Conservation (phyloP, 1,140 invertebrate species). For the Andricus grossulariae region DNA sequence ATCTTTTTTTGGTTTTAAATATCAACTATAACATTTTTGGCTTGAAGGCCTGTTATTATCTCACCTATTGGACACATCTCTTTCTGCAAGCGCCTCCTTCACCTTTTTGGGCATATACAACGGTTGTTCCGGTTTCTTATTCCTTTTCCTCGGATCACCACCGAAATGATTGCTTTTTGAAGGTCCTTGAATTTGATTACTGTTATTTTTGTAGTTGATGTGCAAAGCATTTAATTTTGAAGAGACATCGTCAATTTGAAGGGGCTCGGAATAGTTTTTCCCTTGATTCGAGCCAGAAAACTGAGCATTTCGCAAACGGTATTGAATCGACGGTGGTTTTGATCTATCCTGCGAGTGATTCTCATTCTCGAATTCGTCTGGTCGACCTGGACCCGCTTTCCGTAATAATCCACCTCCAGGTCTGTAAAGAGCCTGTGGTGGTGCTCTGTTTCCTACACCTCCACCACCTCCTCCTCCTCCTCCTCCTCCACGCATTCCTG, state of each 20-base stretch:
- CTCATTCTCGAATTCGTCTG: slow-evolving; percentile 74
- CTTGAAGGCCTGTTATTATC: too few relatives aligned
- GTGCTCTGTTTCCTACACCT: slow-evolving; percentile 65
- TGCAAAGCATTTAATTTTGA: slow-evolving; percentile 65
- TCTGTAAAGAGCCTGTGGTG: slow-evolving; percentile 77
- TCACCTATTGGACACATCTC: slow-evolving; percentile 65
- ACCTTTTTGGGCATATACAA: slow-evolving; percentile 77
- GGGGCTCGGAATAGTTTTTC: slow-evolving; percentile 48
- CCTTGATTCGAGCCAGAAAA: slow-evolving; percentile 50
- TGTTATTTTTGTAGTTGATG: slow-evolving; percentile 62
- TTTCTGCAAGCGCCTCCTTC: slow-evolving; percentile 74
- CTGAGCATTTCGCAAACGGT: slow-evolving; percentile 63
- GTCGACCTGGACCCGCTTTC: slow-evolving; percentile 75
- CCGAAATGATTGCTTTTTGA: slow-evolving; percentile 60
- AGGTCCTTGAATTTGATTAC: slow-evolving; percentile 54
- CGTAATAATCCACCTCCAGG: slow-evolving; percentile 80
- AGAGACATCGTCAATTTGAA: slow-evolving; percentile 60
- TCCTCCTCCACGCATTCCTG: slow-evolving; percentile 64
- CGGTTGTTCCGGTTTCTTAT: slow-evolving; percentile 78
- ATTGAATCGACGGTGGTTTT: slow-evolving; percentile 64
- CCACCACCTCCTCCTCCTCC: slow-evolving; percentile 58
- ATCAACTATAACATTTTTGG: too few relatives aligned
- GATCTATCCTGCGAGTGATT: slow-evolving; percentile 64
- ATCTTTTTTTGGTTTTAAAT: too few relatives aligned
- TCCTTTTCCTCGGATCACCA: slow-evolving; percentile 66